A percentile compares a stretch with the other conserved stretches of the same genome.
Conservation (phyloP, 2,113 vertebrate species). For the Heterochromis multidens region DNA sequence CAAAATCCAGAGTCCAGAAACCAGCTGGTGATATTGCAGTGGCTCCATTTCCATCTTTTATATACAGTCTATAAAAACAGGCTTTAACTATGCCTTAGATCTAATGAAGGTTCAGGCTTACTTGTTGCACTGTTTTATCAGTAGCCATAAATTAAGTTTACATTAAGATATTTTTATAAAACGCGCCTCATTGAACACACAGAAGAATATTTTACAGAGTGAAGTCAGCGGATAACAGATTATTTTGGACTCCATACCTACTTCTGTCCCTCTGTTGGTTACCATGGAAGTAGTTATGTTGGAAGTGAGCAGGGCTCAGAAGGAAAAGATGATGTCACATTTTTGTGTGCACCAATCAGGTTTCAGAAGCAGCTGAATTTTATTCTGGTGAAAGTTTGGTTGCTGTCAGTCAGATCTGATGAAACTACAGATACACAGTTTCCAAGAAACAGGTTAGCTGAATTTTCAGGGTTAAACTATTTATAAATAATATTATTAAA, state of each 20-base stretch:
- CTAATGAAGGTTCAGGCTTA: neutral
- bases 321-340: neutral
- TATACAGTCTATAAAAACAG: neutral
- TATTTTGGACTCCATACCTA: neutral
- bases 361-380: neutral
- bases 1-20: no score
- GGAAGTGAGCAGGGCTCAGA: neutral
- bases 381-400: neutral
- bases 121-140: neutral
- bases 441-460: no score
- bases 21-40: neutral
- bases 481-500: no score
- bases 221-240: neutral
- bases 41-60: neutral
- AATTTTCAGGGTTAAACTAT: no score
- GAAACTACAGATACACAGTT: neutral
- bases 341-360: neutral
- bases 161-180: neutral
- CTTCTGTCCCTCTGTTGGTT: neutral
- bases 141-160: neutral
- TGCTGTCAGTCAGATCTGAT: neutral
- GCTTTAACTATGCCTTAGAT: no score
- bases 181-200: no score
- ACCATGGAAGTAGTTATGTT: neutral
- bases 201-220: neutral